Evolutionary conservation across 2,888 invertebrate species (phyloP).

Genomic region (Blastobasis lacticolella): DNA sequence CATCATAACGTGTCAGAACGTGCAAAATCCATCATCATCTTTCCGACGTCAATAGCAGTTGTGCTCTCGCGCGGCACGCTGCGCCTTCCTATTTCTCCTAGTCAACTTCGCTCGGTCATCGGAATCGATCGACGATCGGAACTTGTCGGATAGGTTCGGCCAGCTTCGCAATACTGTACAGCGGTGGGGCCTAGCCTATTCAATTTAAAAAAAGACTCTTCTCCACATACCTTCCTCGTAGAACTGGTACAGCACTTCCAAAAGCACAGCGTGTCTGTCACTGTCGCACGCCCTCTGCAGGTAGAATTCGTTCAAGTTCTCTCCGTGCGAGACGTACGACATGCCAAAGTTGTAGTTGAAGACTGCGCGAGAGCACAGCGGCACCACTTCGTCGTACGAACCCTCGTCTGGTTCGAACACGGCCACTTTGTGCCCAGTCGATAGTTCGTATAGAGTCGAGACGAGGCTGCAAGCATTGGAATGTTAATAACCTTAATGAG

Average conservation of each 20-base stretch:
- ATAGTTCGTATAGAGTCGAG: slow-evolving; percentile 76
- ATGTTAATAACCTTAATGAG: slow-evolving; percentile 6
- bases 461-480: slow-evolving; percentile 69
- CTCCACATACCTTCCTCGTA: slow-evolving; percentile 55
- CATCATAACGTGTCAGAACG: too few relatives aligned
- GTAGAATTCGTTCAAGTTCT: slow-evolving; percentile 75
- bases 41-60: too few relatives aligned
- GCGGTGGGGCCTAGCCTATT: too few relatives aligned
- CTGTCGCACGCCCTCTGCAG: slow-evolving; percentile 72
- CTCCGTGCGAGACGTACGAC: slow-evolving; percentile 72
- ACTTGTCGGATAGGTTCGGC: too few relatives aligned
- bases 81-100: too few relatives aligned
- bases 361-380: slow-evolving; percentile 78
- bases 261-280: slow-evolving; percentile 62
- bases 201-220: too few relatives aligned
- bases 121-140: too few relatives aligned
- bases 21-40: too few relatives aligned
- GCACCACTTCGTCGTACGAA: slow-evolving; percentile 62
- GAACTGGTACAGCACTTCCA: slow-evolving; percentile 74
- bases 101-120: too few relatives aligned
- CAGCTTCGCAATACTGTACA: too few relatives aligned
- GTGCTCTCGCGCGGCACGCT: too few relatives aligned
- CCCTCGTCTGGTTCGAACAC: slow-evolving; percentile 71
- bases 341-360: slow-evolving; percentile 74
- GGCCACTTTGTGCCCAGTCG: slow-evolving; percentile 59